Base-by-base conservation (phyloP, 2,113 vertebrate species). In the Boleophthalmus pectinirostris region DNA sequence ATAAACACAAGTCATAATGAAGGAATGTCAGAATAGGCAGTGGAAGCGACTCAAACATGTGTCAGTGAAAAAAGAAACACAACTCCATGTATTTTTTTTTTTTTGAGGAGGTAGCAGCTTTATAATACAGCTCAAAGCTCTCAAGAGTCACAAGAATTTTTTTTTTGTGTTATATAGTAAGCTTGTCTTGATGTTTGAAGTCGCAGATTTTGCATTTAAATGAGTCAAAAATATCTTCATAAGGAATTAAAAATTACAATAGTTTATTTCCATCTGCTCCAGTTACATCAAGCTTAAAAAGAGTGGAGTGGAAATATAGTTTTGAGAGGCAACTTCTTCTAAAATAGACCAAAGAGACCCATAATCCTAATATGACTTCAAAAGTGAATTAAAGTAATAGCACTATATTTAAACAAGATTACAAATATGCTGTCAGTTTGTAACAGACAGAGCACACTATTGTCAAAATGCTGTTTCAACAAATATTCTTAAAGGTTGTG, bases 281-380 rank as follows among this genome's bases (percentile, higher is more conserved):
- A 33, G 33, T 61, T 33, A 61, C 6, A 15, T 16, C 57, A 15
- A 13, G 21, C 3, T 15, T 16, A 14, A 60, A 60, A 49, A 53
- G 9, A 2, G 51, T 11, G 29, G 5, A 45, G 15, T 54, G 38
- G 24, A 43, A 20, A 11, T 63, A 24, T 20, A 43, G 23, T 51
- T 49, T 73, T 77, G 56, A 33, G 4, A 43, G 29, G 38, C 75
- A 24, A 73, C 14, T 56, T 58, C 43, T 74, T 76, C 54, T 56
- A 66, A 81, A 83, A 73, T 25, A 72, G 70, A 76, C 2, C 21
- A 24, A 16, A 68, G n/a, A 56, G 9, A 66, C 9, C 68, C 46
- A 38, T 58, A 43, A 14, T 73, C 20, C 2, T 66, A 24, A 25
- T 18, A 3, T 2, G 4, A 12, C 29, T 63, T 57, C 25, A 38